Evolutionary conservation across 2,888 invertebrate genomes (phyloP).

Genomic region (Stegophylla sp.): DNA sequence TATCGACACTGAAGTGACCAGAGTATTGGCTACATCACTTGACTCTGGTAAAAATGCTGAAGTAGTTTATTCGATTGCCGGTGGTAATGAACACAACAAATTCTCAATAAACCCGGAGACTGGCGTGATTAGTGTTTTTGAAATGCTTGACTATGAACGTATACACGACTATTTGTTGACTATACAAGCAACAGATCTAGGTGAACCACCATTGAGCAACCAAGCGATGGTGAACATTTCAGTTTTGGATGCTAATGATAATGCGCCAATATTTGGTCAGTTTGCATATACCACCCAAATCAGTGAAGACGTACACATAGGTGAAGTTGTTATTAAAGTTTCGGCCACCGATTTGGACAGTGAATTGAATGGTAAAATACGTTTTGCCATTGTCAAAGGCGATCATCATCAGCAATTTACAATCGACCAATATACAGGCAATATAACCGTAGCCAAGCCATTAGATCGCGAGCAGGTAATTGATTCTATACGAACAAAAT

Average conservation of each 20-base stretch:
- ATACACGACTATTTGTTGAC: slow-evolving; percentile 85
- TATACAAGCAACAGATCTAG: slow-evolving; percentile 88
- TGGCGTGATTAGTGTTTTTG: slow-evolving; percentile 63
- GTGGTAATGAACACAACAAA: slow-evolving; percentile 87
- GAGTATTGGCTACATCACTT: slow-evolving; percentile 87
- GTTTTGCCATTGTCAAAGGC: slow-evolving; percentile 79
- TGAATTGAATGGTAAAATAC: slow-evolving; percentile 78
- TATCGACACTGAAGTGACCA: slow-evolving; percentile 80
- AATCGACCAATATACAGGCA: slow-evolving; percentile 79
- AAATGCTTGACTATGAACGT: slow-evolving; percentile 81
- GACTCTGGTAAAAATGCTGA: slow-evolving; percentile 94
- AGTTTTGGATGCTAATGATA: slow-evolving; percentile 85
- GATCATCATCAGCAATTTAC: slow-evolving; percentile 79
- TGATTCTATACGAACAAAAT: too few species aligned
- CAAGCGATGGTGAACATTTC: slow-evolving; percentile 86
- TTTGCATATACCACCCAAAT: slow-evolving; percentile 78
- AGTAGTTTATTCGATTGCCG: slow-evolving; percentile 84
- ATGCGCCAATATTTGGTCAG: slow-evolving; percentile 81
- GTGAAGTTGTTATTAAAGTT: slow-evolving; percentile 78
- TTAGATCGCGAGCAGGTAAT: slow-evolving; percentile 84
- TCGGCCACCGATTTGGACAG: slow-evolving; percentile 85
- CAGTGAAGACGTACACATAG: slow-evolving; percentile 78
- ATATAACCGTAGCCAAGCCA: slow-evolving; percentile 75
- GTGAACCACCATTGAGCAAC: slow-evolving; percentile 86
- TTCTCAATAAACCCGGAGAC: slow-evolving; percentile 78